These are phyloP conservation scores for Hestina assimilis DNA, from an alignment of 1,140 invertebrate species.

Conservation along the genomic window DNA sequence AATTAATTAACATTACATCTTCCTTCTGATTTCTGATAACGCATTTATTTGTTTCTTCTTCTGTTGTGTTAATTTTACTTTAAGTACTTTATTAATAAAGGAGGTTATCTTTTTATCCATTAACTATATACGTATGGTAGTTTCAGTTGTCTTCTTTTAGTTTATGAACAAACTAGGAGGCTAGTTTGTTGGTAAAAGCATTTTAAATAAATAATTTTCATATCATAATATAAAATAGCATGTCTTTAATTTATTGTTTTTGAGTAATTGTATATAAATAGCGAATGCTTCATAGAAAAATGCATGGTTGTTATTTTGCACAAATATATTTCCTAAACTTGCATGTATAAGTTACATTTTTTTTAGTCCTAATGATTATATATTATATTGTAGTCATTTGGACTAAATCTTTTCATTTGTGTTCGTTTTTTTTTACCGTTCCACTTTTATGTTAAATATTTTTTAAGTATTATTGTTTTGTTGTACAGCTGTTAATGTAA, in stretches of 20 bases:
- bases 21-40: neutral
- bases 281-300: slow-evolving; percentile 14
- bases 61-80: slow-evolving; percentile 7
- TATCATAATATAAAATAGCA: slow-evolving; percentile 12
- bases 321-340: neutral
- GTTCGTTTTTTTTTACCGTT: slow-evolving; percentile 5
- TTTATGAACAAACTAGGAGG: too few species aligned
- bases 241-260: slow-evolving; percentile 22
- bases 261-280: slow-evolving; percentile 17
- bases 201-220: too few species aligned
- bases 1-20: slow-evolving; percentile 13
- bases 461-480: slow-evolving; percentile 43
- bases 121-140: too few species aligned
- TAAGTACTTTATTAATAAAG: too few species aligned
- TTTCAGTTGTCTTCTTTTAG: too few species aligned
- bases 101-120: too few species aligned
- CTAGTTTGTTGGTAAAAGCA: slow-evolving; percentile 9
- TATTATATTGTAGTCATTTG: too few species aligned
- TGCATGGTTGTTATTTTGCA: slow-evolving; percentile 21
- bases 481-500: slow-evolving; percentile 57
- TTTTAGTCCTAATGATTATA: too few species aligned
- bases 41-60: neutral
- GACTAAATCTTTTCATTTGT: too few species aligned
- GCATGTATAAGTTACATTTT: slow-evolving; percentile 1
- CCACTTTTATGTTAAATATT: slow-evolving; percentile 33